phyloP scores from a whole-genome alignment of 2,797 vertebrate species.

The Pantherophis alleghaniensis region DNA sequence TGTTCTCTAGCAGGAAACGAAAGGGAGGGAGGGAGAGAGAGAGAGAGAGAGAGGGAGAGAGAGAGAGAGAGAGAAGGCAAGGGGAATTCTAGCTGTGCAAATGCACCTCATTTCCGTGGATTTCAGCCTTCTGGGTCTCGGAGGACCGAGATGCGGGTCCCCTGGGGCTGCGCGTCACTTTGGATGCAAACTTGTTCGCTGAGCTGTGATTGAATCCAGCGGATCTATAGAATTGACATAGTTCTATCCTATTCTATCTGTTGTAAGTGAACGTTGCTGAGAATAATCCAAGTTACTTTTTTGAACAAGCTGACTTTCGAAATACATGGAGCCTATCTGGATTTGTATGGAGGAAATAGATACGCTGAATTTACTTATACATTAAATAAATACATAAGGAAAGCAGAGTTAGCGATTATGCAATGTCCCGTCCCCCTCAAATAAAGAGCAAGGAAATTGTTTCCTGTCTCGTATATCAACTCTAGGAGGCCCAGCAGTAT shows the following conservation, averaged over 20 bases:
- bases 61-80: accelerated
- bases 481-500: neutral
- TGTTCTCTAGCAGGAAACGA: neutral
- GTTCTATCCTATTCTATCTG: neutral
- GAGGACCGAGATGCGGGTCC: neutral
- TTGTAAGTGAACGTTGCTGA: neutral
- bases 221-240: too few species aligned
- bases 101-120: neutral
- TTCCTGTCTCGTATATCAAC: neutral
- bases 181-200: neutral
- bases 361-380: neutral
- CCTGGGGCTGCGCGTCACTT: neutral
- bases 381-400: neutral
- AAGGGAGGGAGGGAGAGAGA: accelerated
- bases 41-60: too few species aligned
- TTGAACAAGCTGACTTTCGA: neutral
- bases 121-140: neutral
- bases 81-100: neutral
- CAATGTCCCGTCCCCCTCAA: neutral
- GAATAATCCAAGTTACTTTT: neutral
- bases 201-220: neutral
- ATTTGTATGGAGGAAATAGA: neutral
- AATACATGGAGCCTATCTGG: neutral
- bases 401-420: neutral
- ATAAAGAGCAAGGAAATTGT: neutral